Evolutionary conservation across 2,113 vertebrate genomes (phyloP), one percentile per base, ranked within the genome.

Genomic region (Octodon degus): DNA sequence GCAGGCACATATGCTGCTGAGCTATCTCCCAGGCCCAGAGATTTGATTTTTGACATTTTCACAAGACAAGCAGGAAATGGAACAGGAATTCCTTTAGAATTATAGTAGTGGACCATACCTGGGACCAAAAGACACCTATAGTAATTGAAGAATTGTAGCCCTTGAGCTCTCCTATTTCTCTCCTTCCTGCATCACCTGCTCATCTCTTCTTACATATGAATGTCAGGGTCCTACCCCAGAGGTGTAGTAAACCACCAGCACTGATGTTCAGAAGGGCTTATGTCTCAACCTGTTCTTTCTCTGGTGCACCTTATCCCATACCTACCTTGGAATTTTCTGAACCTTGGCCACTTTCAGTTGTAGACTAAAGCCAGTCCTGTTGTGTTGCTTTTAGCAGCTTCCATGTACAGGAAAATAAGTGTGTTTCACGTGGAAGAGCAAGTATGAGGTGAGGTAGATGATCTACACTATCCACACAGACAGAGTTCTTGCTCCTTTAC

Each of bases 81-180:
- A 68, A 37, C 58, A 90, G 60, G 86, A 37, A 65, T 95, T 91
- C 80, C 91, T 68, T 67, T 87, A 47, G 81, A 96, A 5, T 40
- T 60, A 34, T 76, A 58, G 20, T 91, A 70, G 84, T 50, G 93
- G 96, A 92, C 91, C 96, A 96, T 80, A 74, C 86, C 83, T 91
- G 82, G 91, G 97, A 98, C 97, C 97, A 97, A 96, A 95, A 80
- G 89, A 86, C 68, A 80, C 30, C 50, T 30, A 25, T 7, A 87
- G 13, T 93, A 53, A 63, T 43, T 43, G 53, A 88, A 82, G 74
- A 81, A 25, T 89, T 74, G 50, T 63, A 62, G 89, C 43, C 80
- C 65, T n/a, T 53, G 70, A 58, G 82, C n/a, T 79, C 34, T 60
- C 37, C 24, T 40, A 0, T 89, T 53, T 77, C 4, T 55, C 37